phyloP scores from a whole-genome alignment of 2,113 vertebrate genomes.

The Forbesichthys agassizii region DNA sequence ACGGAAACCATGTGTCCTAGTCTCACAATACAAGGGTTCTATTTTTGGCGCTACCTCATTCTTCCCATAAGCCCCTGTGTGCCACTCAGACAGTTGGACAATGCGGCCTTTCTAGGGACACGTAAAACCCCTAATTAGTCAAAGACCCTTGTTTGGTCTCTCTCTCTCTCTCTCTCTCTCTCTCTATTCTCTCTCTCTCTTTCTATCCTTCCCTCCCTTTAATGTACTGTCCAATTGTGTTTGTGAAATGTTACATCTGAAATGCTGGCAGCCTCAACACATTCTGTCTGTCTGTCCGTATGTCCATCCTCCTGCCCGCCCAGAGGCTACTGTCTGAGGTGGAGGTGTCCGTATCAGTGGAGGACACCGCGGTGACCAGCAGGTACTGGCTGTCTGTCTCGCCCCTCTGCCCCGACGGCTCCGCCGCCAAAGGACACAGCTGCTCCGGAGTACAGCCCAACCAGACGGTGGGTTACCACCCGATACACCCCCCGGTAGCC shows the following conservation, averaged over 20 bases:
- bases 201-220: neutral
- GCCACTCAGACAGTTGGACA: slow-evolving; percentile 40
- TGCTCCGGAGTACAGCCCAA: slow-evolving; percentile 86
- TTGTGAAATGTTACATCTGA: no score
- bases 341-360: slow-evolving; percentile 82
- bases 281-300: slow-evolving; percentile 7
- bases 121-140: slow-evolving; percentile 54
- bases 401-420: slow-evolving; percentile 88
- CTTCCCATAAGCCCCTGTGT: slow-evolving; percentile 43
- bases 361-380: slow-evolving; percentile 83
- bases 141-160: neutral
- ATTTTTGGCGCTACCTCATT: slow-evolving; percentile 67
- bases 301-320: slow-evolving; percentile 1
- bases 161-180: neutral
- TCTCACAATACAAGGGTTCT: slow-evolving; percentile 63
- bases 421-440: slow-evolving; percentile 77
- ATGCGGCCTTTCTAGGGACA: slow-evolving; percentile 50
- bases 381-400: slow-evolving; percentile 86
- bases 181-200: neutral
- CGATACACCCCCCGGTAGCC: neutral
- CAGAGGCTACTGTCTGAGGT: slow-evolving; percentile 92
- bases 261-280: neutral
- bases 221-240: no score
- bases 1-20: slow-evolving; percentile 56
- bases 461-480: slow-evolving; percentile 81